These are phyloP conservation scores for Campylomormyrus tamandua DNA, from an alignment of 2,113 vertebrate genomes.

Conservation along the genomic window DNA sequence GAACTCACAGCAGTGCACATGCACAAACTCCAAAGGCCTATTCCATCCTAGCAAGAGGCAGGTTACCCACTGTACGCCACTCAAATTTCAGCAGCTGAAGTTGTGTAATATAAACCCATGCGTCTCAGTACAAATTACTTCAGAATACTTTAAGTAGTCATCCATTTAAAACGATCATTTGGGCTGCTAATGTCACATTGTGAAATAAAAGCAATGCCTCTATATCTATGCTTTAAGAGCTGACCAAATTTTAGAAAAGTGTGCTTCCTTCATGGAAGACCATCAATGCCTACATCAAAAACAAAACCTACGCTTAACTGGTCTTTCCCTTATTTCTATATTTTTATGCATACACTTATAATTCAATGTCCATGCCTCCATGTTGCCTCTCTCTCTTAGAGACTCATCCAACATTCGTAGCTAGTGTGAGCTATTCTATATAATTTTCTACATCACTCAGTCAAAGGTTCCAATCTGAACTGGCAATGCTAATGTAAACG, in stretches of 20 bases:
- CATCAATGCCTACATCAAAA: background rate
- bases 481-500: background rate
- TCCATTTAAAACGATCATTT: background rate
- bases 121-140: background rate
- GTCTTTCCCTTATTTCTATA: background rate
- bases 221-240: background rate
- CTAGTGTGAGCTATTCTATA: background rate
- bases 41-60: constrained; percentile 47
- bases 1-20: constrained; percentile 8
- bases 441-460: background rate
- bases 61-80: constrained; percentile 25
- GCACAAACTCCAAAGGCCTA: constrained; percentile 40
- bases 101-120: background rate
- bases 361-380: background rate
- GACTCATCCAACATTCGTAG: background rate
- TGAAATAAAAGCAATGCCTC: background rate
- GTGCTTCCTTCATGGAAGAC: background rate
- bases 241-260: background rate
- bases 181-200: background rate
- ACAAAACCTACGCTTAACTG: background rate
- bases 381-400: background rate
- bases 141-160: background rate
- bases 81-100: constrained; percentile 19
- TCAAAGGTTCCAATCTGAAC: background rate
- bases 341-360: background rate